A percentile compares a stretch with the other conserved stretches of the same genome.
phyloP scores from a whole-genome alignment of 2,888 invertebrate genomes.

The Eupithecia inturbata region DNA sequence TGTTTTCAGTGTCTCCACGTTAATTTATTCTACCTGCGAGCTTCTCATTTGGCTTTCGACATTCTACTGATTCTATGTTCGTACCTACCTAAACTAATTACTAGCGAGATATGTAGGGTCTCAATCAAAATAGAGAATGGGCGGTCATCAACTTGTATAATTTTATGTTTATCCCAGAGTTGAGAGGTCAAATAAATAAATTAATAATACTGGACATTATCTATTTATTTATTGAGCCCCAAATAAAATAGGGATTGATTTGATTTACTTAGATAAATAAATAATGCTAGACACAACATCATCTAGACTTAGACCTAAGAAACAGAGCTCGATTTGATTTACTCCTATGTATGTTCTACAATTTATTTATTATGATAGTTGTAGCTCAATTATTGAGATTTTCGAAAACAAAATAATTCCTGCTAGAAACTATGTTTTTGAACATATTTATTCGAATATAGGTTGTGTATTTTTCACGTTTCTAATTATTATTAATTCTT shows the following conservation, averaged over 20 bases:
- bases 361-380: neutral
- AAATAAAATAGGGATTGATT: neutral
- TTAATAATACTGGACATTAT: neutral
- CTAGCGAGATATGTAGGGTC: slow-evolving; percentile 13
- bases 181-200: neutral
- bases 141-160: too few species aligned
- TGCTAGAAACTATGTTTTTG: too few species aligned
- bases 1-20: slow-evolving; percentile 62
- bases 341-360: neutral
- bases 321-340: neutral
- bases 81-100: slow-evolving; percentile 46
- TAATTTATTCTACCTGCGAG: slow-evolving; percentile 79
- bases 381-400: too few species aligned
- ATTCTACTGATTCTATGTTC: slow-evolving; percentile 58
- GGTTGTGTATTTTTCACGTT: neutral
- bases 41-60: slow-evolving; percentile 70
- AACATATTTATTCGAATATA: neutral
- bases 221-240: too few species aligned
- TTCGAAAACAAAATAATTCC: too few species aligned
- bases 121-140: too few species aligned
- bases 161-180: neutral
- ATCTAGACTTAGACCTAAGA: too few species aligned
- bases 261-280: neutral
- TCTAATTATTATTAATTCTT: too few species aligned
- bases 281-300: neutral